Evolutionary conservation across 2,113 vertebrate species (phyloP).

Genomic region (Myanophis thanlyinensis): DNA sequence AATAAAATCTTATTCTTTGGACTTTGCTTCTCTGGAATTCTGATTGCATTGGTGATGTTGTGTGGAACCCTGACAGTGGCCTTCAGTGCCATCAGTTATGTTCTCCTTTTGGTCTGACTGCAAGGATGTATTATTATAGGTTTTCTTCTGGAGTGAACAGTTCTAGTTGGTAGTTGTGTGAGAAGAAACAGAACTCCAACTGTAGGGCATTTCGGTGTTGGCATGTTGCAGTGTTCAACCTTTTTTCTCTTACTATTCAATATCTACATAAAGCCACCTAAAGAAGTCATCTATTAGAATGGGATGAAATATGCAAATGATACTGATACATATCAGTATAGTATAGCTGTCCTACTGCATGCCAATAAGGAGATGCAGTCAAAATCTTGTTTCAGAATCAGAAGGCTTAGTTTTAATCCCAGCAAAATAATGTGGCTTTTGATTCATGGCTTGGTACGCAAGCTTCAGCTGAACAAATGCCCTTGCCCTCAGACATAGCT

Average conservation of each 20-base stretch:
- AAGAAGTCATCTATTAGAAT: neutral
- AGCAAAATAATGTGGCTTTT: neutral
- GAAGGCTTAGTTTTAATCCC: neutral
- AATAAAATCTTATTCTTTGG: too few species aligned
- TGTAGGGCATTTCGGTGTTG: neutral
- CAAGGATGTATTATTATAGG: neutral
- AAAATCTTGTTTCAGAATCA: neutral
- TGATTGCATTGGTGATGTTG: too few species aligned
- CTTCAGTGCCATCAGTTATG: neutral
- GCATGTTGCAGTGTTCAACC: neutral
- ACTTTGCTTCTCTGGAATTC: too few species aligned
- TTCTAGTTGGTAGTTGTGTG: neutral
- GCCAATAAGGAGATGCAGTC: neutral
- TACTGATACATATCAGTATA: neutral
- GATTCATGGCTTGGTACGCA: neutral
- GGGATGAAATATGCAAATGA: neutral
- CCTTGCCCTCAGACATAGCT: neutral
- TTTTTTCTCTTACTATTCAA: neutral
- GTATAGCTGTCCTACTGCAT: neutral
- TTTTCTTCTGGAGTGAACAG: neutral
- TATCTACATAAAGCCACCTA: neutral
- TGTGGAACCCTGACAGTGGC: too few species aligned
- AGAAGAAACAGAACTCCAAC: neutral
- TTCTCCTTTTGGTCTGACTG: neutral
- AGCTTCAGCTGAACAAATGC: neutral